Base-by-base conservation (phyloP, 2,113 vertebrate species). In the Cephalopterus ornatus region DNA sequence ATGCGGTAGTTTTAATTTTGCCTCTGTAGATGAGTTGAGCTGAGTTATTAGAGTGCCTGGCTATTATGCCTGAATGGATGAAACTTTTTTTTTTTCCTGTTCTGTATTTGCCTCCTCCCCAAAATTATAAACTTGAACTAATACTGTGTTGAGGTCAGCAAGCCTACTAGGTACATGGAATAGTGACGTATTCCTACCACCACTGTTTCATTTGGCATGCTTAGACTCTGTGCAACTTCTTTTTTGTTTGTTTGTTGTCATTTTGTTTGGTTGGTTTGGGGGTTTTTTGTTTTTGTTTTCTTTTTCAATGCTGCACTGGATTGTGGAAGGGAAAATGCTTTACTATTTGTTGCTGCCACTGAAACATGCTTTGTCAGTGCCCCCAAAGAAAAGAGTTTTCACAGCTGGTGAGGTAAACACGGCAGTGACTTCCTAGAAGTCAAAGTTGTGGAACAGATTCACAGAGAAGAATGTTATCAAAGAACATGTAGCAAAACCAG, bases 61-160 rank as follows among this genome's bases (percentile, higher is more conserved):
- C 68, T 53, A 0, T 67, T 91, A 65, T 18, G 88, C 93, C 92
- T 93, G 95, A 47, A 53, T 18, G 82, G 81, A 89, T 74, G 49
- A 89, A 83, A 65, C 50, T 16, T 35, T 6, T 30, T 30, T 50
- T 55, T 76, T 32, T 4, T 46, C 16, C 26, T 83, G 41, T 93
- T 84, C 68, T 46, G 72, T 87, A 11, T 12, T 92, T 39, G 63
- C 37, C 65, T 73, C 76, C 50, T 95, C 33, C 52, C 20, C 11
- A 67, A 59, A 37, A n/a, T 55, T 63, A 63, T 73, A 92, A 67
- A 95, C 92, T 96, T 92, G 93, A 97, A 94, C 28, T 79, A 93
- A 94, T 87, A 42, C 19, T 85, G 63, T 93, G 83, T 58, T 66
- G 91, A 94, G 52, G 91, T 95, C 89, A 46, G 65, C 65, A 52